Evolutionary conservation across 2,888 invertebrate species (phyloP).

Genomic region (Fragum fragum): DNA sequence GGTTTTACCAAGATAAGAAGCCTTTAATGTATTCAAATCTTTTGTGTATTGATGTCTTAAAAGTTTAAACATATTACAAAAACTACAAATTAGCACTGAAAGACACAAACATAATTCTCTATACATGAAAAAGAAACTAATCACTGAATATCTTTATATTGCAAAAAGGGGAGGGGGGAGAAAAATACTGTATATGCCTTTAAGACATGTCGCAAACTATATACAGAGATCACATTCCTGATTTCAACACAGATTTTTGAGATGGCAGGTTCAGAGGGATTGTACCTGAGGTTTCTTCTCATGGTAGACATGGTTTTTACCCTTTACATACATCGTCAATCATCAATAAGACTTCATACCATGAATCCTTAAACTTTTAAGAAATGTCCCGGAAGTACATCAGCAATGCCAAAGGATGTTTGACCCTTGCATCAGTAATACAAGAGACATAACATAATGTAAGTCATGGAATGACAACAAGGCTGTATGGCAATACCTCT

Average conservation of each 20-base stretch:
- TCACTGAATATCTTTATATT: constrained; percentile 14
- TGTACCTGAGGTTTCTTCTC: constrained; percentile 1
- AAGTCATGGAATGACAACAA: too few species aligned
- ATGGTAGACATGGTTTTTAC: background rate
- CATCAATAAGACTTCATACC: too few species aligned
- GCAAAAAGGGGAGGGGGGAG: background rate
- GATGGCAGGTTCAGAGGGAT: background rate
- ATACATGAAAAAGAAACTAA: constrained; percentile 5
- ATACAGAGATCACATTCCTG: constrained; percentile 17
- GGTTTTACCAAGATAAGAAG: too few species aligned
- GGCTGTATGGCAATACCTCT: too few species aligned
- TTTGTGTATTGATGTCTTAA: background rate
- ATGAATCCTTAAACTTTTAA: too few species aligned
- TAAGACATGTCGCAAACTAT: background rate
- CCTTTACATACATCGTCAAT: too few species aligned
- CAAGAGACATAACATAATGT: too few species aligned
- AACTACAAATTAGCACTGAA: constrained; percentile 17
- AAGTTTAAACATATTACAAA: background rate
- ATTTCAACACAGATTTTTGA: constrained; percentile 13
- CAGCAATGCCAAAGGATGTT: too few species aligned
- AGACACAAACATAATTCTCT: constrained; percentile 2
- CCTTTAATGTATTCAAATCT: too few species aligned
- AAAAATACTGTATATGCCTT: constrained; percentile 16
- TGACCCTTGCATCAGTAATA: too few species aligned
- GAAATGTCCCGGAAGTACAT: too few species aligned